Evolutionary conservation across 1,140 invertebrate species (phyloP), one percentile per base, ranked within the genome.

Genomic region (Lordiphosa stackelbergi): DNA sequence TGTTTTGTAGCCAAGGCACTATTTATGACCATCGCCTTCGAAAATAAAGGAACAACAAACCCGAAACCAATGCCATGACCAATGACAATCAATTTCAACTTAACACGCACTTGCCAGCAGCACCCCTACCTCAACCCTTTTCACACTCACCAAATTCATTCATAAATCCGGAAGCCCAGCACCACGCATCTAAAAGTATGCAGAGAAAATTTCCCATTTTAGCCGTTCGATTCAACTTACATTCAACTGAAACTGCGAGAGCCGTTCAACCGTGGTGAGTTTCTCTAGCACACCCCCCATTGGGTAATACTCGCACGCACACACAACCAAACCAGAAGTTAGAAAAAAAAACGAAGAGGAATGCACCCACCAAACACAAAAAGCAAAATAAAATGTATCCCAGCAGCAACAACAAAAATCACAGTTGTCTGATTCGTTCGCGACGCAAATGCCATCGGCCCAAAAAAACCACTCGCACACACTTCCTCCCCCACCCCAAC

Each of bases 351-450:
- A 66, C 55, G 65, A 71, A 64, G 13, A 43, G 57, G 43, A 70
- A 70, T 68, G 61, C 70, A 57, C 38, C 49, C 54, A 64, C 8
- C 43, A 75, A 81, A 81, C 75, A 69, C 61, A 79, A 65, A 69
- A 81, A 79, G 62, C 61, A 65, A 84, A 83, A 84, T 85, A 83
- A 84, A 83, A 84, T 85, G 73, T 70, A 62, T 61, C 60, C 41
- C 55, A 53, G 53, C 58, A 47, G 34, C 68, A 69, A 78, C 73
- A 83, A 69, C 75, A 81, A 85, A 86, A 86, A 86, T 86, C 85
- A 86, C 85, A 86, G 85, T 83, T 83, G 85, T 86, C 79, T 86
- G 85, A 86, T 86, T 86, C 85, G 85, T 70, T 79, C 85, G 85
- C 75, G 72, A 70, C 56, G 77, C 64, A 69, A 61, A 61, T 55